Percentiles rank a stretch among this genome's conserved stretches.
phyloP scores from a whole-genome alignment of 2,113 vertebrate species.

The Chaenogobius annularis region DNA sequence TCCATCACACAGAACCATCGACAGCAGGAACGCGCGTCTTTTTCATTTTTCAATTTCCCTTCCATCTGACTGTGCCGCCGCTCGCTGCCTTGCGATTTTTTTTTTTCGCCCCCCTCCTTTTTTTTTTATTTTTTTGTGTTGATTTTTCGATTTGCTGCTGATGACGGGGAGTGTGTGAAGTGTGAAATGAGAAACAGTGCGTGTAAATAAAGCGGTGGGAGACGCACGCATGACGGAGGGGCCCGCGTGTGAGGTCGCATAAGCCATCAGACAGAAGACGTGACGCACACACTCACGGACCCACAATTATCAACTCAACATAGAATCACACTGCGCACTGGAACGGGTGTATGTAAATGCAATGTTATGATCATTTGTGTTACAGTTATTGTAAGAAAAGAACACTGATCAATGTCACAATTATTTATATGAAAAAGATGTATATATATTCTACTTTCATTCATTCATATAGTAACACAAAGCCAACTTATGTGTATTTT shows the following conservation, averaged over 20 bases:
- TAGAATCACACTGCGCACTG: no score
- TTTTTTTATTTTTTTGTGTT: neutral
- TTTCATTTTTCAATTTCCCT: slow-evolving; percentile 77
- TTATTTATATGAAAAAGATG: no score
- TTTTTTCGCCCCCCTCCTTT: neutral
- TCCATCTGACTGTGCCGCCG: slow-evolving; percentile 57
- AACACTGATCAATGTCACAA: no score
- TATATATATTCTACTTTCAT: no score
- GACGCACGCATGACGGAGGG: slow-evolving; percentile 54
- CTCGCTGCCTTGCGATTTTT: slow-evolving; percentile 57
- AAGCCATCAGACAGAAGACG: slow-evolving; percentile 63
- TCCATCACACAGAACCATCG: slow-evolving; percentile 69
- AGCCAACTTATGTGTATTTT: no score
- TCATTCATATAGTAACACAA: no score
- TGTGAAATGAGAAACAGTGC: slow-evolving; percentile 77
- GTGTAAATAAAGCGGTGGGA: slow-evolving; percentile 70
- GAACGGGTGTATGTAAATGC: no score
- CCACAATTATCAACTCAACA: neutral
- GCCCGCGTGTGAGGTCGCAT: slow-evolving; percentile 41
- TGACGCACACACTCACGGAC: slow-evolving; percentile 27
- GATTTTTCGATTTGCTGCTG: slow-evolving; percentile 67
- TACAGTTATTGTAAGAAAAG: no score
- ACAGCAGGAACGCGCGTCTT: slow-evolving; percentile 60
- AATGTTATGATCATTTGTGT: no score
- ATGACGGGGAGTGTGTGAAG: slow-evolving; percentile 72